Evolutionary conservation across 2,113 vertebrate species (phyloP).

Genomic region (Syngnathus scovelli): DNA sequence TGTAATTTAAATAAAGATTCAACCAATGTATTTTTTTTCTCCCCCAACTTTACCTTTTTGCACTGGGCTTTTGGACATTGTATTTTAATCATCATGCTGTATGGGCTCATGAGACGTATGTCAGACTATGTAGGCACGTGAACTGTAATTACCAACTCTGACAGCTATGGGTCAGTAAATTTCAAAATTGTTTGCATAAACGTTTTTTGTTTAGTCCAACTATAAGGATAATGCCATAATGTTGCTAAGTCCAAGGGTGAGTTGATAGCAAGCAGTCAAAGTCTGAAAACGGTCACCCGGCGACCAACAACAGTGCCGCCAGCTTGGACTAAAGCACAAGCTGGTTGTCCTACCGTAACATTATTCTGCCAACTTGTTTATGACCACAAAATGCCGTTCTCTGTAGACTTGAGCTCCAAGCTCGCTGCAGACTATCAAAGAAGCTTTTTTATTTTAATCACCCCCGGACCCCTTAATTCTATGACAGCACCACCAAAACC

Average conservation of each 20-base stretch:
- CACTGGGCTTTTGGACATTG: conserved; percentile 30
- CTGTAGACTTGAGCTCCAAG: not conserved
- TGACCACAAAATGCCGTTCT: not conserved
- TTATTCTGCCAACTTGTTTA: not conserved
- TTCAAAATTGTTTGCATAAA: conserved; percentile 3
- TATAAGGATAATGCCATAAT: not conserved
- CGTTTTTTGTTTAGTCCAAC: not conserved
- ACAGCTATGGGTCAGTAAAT: conserved; percentile 2
- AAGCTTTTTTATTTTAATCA: not conserved
- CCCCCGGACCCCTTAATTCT: not conserved
- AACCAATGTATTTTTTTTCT: conserved; percentile 27
- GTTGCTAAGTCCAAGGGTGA: not conserved
- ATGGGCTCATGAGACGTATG: conserved; percentile 12
- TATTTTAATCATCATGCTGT: conserved; percentile 40
- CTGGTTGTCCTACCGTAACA: not conserved
- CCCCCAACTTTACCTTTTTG: conserved; percentile 36
- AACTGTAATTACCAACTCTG: conserved; percentile 1
- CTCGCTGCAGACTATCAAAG: not conserved
- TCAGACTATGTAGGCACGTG: conserved; percentile 10
- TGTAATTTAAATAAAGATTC: conserved; percentile 61
- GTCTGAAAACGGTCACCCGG: not conserved
- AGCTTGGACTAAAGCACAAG: conserved; percentile 1
- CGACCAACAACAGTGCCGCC: not conserved
- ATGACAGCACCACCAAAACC: not conserved
- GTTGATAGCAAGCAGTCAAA: not conserved